Base-by-base conservation (phyloP, 2,797 vertebrate genomes). In the Rhynchotus rufescens region DNA sequence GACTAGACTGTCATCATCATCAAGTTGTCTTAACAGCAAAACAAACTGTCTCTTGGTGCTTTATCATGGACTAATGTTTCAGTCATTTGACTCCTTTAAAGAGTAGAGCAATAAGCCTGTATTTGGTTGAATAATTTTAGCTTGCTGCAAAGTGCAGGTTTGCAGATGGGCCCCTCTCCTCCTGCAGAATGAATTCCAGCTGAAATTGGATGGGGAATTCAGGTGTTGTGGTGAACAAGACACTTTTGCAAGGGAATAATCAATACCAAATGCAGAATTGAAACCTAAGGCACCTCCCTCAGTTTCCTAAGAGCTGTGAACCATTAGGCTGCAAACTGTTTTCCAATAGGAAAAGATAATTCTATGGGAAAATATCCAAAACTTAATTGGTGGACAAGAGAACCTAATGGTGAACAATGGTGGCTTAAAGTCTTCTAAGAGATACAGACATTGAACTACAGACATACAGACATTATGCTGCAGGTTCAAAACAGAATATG, bases 11-110 rank as follows among this genome's bases (percentile, higher is more conserved):
- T 57, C 30, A 22, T 26, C 38, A 32, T 17, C 5, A 5, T 6
- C 47, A 75, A 85, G 26, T 61, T 54, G 21, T 62, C 65, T 49
- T 17, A 80, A 36, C 62, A 90, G 44, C 90, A 92, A 90, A 94
- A 25, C 51, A 72, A 15, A 14, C 30, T 60, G 38, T 45, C n/a
- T 4, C 22, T 34, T 47, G 36, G 72, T 79, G 23, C 44, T 90
- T 90, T 76, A 51, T 28, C 6, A 4, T 2, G 38, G 5, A 25
- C 16, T 72, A 51, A 2, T 0, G 23, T 89, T 71, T 64, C 21
- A 22, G 51, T 60, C 45, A 25, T 69, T 83, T 80, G 45, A 59
- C 22, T 26, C 76, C 38, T 81, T 72, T 1, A 22, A 44, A 42
- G 12, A 47, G 23, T 14, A 10, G 30, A 52, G 59, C 38, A 59